These are phyloP conservation scores for Silurus aristotelis DNA, from an alignment of 2,797 vertebrate species.

Conservation along the genomic window DNA sequence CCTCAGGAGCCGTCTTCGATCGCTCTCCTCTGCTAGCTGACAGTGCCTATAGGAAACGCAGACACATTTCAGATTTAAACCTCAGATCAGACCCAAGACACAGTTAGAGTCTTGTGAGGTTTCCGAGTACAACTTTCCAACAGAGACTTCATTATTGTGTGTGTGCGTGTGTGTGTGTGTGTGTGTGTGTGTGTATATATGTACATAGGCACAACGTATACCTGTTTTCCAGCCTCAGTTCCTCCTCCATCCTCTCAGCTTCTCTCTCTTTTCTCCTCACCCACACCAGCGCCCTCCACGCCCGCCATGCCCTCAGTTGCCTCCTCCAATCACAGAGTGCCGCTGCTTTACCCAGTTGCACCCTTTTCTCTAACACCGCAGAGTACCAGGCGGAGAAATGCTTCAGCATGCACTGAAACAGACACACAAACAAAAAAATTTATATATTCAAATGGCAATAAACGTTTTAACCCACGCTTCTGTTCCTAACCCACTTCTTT, in stretches of 20 bases:
- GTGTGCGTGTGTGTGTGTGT: not conserved
- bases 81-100: not conserved
- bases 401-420: slow-evolving; percentile 80
- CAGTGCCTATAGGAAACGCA: slow-evolving; percentile 58
- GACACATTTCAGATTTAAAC: not conserved
- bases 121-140: not conserved
- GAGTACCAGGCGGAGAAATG: slow-evolving; percentile 91
- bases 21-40: slow-evolving; percentile 74
- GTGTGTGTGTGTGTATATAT: not conserved
- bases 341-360: slow-evolving; percentile 83
- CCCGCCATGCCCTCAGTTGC: slow-evolving; percentile 80
- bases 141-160: not conserved
- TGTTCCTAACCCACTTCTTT: no score
- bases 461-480: not conserved
- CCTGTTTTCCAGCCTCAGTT: slow-evolving; percentile 86
- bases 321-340: slow-evolving; percentile 87
- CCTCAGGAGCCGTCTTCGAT: slow-evolving; percentile 77
- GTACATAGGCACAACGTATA: slow-evolving; percentile 46
- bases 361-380: slow-evolving; percentile 77
- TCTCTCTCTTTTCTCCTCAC: slow-evolving; percentile 73
- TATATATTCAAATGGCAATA: not conserved
- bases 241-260: slow-evolving; percentile 72
- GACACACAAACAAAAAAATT: not conserved
- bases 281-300: slow-evolving; percentile 83
- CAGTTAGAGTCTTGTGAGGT: not conserved